Percentiles rank a stretch among this genome's conserved stretches.
Evolutionary conservation across 2,113 vertebrate species (phyloP).

Genomic region (Myotis yumanensis): DNA sequence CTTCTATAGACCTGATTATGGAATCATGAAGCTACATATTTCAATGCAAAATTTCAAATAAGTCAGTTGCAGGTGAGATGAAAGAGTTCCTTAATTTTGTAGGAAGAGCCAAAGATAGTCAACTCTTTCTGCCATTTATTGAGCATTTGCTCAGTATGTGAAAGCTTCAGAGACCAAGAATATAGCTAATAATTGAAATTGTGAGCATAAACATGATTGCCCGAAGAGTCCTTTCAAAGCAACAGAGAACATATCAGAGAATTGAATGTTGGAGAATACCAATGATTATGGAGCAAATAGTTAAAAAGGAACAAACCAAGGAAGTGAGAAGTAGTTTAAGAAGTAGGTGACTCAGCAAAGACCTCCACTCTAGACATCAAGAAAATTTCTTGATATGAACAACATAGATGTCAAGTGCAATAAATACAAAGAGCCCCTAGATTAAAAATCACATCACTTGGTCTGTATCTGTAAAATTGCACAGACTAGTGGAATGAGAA

Average conservation of each 20-base stretch:
- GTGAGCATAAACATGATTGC: neutral
- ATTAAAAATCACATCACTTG: neutral
- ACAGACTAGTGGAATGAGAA: neutral
- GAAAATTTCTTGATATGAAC: neutral
- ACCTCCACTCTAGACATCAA: neutral
- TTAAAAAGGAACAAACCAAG: neutral
- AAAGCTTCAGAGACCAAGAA: conserved; percentile 13
- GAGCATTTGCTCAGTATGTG: too few relatives aligned
- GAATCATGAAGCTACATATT: neutral
- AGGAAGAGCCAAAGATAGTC: too few relatives aligned
- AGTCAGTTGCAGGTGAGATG: neutral
- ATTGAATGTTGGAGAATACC: neutral
- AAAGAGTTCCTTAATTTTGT: neutral
- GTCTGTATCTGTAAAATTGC: neutral
- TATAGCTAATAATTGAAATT: neutral
- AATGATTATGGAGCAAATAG: neutral
- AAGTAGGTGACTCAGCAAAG: neutral
- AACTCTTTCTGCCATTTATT: too few relatives aligned
- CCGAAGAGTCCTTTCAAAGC: neutral
- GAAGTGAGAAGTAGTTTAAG: neutral
- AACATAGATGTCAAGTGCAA: neutral
- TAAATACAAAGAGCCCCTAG: neutral
- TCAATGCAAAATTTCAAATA: conserved; percentile 34
- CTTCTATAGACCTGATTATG: neutral
- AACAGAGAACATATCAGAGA: neutral